Conservation (phyloP, 2,113 vertebrate genomes). For the Ramphastos sulfuratus region DNA sequence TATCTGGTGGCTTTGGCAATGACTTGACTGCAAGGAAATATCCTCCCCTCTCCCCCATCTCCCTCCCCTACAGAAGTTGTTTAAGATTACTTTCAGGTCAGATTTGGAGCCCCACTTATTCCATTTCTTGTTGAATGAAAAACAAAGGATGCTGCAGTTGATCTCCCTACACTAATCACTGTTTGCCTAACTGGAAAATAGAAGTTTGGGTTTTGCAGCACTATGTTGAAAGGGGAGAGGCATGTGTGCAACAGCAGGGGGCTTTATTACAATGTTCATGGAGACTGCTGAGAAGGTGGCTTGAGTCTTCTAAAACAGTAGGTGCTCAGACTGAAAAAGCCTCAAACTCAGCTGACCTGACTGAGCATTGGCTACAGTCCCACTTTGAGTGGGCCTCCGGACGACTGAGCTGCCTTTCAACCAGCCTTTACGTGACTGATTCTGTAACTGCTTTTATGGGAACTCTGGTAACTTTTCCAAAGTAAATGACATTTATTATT, state of each 20-base stretch:
- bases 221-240: neutral
- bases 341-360: neutral
- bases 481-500: slow-evolving; percentile 16
- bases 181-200: neutral
- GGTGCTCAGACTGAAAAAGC: neutral
- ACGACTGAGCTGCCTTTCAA: neutral
- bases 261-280: neutral
- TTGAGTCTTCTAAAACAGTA: neutral
- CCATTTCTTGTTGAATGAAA: neutral
- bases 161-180: neutral
- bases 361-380: neutral
- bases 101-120: neutral
- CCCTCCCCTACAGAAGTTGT: neutral
- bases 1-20: neutral
- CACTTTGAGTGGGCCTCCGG: rapidly evolving
- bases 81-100: neutral
- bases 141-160: neutral
- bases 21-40: neutral
- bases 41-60: no score
- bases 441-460: neutral
- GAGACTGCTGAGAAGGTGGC: neutral
- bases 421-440: neutral
- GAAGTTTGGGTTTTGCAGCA: neutral
- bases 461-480: neutral
- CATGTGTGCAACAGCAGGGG: rapidly evolving